Base-by-base conservation (phyloP, 1,140 invertebrate species). In the Steinernema khuongi region DNA sequence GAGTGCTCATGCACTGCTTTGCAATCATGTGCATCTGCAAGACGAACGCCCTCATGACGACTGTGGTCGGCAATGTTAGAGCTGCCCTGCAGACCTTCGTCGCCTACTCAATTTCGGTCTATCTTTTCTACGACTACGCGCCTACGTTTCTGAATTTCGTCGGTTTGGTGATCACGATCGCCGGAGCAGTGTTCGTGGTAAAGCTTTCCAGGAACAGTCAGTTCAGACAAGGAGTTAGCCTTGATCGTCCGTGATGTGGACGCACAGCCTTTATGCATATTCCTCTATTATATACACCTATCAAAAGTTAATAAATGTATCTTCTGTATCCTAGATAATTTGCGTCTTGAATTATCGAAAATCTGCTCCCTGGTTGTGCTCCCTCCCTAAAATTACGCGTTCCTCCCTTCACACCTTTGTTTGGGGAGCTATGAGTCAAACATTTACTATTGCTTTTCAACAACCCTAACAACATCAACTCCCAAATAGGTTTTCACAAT, bases 51-150 rank as follows among this genome's bases (percentile, higher is more conserved):
- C 50, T 60, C 7, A 60, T 22, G 26, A 60, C 50, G 11, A 60
- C 50, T 22, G 50, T 60, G 4, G 19, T 60, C 50, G 50, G 50
- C 4, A 60, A 60, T 22, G 22, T 60, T 26, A 14, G 50, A 7
- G 50, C 50, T 31, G 78, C 87, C 17, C 72, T 86, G 2, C 88
- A 89, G 80, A 89, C 88, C 33, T 33, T 87, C 2, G 78, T 88
- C 33, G 88, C 88, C 7, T 84, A 88, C 70, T 86, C 88, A 70
- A 85, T 86, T 1, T 88, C 75, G 1, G 26, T 77, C 32, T 78
- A 78, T 31, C 76, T 78, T 14, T 78, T 78, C 73, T 78, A 78
- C 33, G 77, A 78, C n/a, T 67, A 74, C 14, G 66, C 68, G 31
- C 77, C 77, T 2, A 60, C 50, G 19, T 7, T 78, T 19, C 50